Evolutionary conservation across 2,113 vertebrate species (phyloP).

Genomic region (Tonatia bakeri): DNA sequence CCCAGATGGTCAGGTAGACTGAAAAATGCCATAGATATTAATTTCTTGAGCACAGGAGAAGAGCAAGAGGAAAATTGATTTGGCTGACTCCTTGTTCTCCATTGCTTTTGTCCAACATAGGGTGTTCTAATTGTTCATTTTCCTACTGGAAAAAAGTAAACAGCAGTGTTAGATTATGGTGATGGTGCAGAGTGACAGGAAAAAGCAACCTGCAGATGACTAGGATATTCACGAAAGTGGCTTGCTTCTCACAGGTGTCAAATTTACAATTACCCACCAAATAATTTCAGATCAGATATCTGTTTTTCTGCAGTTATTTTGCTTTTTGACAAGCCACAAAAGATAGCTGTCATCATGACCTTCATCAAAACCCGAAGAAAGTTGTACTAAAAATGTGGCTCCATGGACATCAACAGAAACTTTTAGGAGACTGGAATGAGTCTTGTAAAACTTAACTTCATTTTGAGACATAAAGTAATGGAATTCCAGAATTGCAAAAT

Average conservation of each 20-base stretch:
- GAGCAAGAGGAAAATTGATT: conserved; percentile 52
- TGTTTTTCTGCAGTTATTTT: conserved; percentile 66
- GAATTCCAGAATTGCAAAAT: conserved; percentile 16
- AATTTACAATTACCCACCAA: conserved; percentile 69
- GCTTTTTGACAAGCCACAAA: conserved; percentile 30
- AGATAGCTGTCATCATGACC: conserved; percentile 25
- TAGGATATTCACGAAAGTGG: background rate
- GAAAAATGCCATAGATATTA: conserved; percentile 56
- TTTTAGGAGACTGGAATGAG: conserved; percentile 4
- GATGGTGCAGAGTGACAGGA: conserved; percentile 58
- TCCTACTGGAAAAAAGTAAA: conserved; percentile 35
- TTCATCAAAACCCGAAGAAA: conserved; percentile 46
- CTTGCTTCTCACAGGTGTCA: conserved; percentile 77
- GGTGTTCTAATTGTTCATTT: conserved; percentile 68
- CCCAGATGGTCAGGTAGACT: conserved; percentile 54
- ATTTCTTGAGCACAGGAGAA: conserved; percentile 62
- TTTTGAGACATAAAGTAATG: conserved; percentile 19
- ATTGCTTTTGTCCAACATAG: conserved; percentile 59
- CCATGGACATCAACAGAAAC: background rate
- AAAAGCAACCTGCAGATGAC: conserved; percentile 68
- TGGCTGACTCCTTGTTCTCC: conserved; percentile 62
- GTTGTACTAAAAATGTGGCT: conserved; percentile 15
- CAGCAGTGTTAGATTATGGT: conserved; percentile 65
- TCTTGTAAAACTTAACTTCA: conserved; percentile 5
- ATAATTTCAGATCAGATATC: conserved; percentile 67